Base-by-base conservation (phyloP, 2,797 vertebrate genomes). In the Sarcoramphus papa region DNA sequence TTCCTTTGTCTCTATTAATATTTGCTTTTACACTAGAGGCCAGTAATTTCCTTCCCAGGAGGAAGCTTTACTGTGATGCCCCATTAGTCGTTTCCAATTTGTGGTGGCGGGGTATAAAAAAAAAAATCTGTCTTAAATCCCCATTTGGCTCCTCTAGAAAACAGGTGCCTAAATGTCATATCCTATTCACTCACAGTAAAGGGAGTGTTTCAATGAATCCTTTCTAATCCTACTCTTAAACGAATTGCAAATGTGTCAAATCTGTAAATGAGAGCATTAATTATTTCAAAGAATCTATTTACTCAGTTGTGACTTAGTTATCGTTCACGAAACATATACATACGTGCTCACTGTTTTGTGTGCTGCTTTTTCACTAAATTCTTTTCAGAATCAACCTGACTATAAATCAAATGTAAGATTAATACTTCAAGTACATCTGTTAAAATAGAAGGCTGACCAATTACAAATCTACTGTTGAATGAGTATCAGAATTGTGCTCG, bases 241-340 rank as follows among this genome's bases (percentile, higher is more conserved):
- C 8, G 45, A 77, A 88, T 64, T 68, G 33, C 35, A 81, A 40
- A 53, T 78, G 41, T 72, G 59, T 90, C 69, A 92, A 51, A 73
- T 90, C 47, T 81, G 85, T 79, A 93, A 91, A 89, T 70, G 35
- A 86, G 45, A 91, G 28, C 41, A 48, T 70, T 63, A 79, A 88
- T 94, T 93, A 95, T 65, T 81, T 90, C 80, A 65, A 81, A 81
- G 62, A 54, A 65, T 65, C 62, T 90, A 68, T 90, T 93, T 92
- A 72, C 69, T 63, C 59, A 67, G 37, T 69, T 79, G n/a, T 94
- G 85, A 84, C 76, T 90, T 82, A 37, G 24, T 73, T 80, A 41
- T 51, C 12, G 2, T 80, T 95, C 68, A 65, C 12, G 6, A 63
- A 73, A 73, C 57, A 19, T 4, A 16, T 12, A 9, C 6, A 21